These are phyloP conservation scores for Carassius auratus DNA, from an alignment of 2,113 vertebrate genomes.

Conservation along the genomic window DNA sequence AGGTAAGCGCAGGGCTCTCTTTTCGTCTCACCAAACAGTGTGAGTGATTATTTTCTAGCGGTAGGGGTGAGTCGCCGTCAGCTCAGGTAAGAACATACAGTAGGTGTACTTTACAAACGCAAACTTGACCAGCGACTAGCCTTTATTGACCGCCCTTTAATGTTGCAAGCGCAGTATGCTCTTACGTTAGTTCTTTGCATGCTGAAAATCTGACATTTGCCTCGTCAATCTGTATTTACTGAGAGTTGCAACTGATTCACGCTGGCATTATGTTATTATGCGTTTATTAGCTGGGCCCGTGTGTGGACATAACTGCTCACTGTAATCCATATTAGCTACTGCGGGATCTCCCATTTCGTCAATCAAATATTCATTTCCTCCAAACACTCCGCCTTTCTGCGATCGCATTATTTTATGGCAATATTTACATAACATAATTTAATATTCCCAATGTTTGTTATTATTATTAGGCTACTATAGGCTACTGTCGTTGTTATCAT, in stretches of 20 bases:
- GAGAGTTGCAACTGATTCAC: constrained; percentile 16
- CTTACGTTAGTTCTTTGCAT: not conserved
- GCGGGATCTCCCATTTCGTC: not conserved
- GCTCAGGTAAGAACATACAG: constrained; percentile 46
- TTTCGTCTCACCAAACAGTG: constrained; percentile 59
- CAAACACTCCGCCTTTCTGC: not conserved
- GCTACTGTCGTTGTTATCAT: not conserved
- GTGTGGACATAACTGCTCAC: not conserved
- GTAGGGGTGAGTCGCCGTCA: constrained; percentile 52
- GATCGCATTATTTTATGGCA: not conserved
- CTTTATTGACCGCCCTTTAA: constrained; percentile 21
- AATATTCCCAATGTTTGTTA: constrained; percentile 1
- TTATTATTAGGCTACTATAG: not conserved
- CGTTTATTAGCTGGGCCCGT: constrained; percentile 19
- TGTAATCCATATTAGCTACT: constrained; percentile 1
- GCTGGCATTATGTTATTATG: constrained; percentile 14
- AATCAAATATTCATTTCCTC: not conserved
- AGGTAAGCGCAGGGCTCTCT: constrained; percentile 79
- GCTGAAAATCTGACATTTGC: constrained; percentile 21
- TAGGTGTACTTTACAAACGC: constrained; percentile 43
- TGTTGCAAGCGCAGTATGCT: not conserved
- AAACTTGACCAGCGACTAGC: constrained; percentile 33
- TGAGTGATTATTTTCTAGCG: constrained; percentile 69
- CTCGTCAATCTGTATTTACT: not conserved
- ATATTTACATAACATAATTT: not conserved